Percentiles rank a stretch among this genome's conserved stretches.
Evolutionary conservation across 2,113 vertebrate species (phyloP).

Genomic region (Danionella cerebrum): DNA sequence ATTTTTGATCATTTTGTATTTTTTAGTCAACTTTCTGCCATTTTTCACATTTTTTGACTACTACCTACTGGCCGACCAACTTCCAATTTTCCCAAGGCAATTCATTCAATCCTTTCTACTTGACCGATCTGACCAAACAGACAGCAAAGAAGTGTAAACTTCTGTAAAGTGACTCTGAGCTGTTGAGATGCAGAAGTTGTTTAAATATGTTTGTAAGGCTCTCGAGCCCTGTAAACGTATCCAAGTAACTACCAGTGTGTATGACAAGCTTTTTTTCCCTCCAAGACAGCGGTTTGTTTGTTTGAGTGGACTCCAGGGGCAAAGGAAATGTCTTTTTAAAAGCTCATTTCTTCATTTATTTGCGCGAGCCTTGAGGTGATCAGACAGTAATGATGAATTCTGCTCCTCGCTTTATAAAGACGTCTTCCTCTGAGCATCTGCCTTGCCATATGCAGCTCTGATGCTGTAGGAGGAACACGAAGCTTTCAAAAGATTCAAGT

Average conservation of each 20-base stretch:
- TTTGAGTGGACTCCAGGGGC: slow-evolving; percentile 6
- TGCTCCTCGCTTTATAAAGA: slow-evolving; percentile 5
- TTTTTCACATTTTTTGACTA: too few relatives aligned
- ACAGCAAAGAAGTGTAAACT: too few relatives aligned
- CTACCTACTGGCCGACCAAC: too few relatives aligned
- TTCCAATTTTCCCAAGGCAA: too few relatives aligned
- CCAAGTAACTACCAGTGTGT: neutral
- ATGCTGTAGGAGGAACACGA: neutral
- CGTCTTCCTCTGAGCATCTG: slow-evolving; percentile 5
- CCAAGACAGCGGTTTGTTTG: neutral
- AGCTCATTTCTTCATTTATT: neutral
- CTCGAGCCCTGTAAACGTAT: neutral
- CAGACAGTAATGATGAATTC: slow-evolving; percentile 18
- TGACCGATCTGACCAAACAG: too few relatives aligned
- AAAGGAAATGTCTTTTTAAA: neutral
- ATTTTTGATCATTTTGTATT: too few relatives aligned
- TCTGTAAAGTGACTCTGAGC: too few relatives aligned
- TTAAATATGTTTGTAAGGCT: too few relatives aligned
- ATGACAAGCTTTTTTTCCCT: slow-evolving; percentile 1
- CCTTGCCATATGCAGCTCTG: neutral
- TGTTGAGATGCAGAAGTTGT: too few relatives aligned
- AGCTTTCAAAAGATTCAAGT: neutral
- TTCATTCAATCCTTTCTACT: too few relatives aligned
- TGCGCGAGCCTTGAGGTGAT: neutral
- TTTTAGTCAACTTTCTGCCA: too few relatives aligned